Conservation (phyloP, 2,113 vertebrate species). For the Junco hyemalis region DNA sequence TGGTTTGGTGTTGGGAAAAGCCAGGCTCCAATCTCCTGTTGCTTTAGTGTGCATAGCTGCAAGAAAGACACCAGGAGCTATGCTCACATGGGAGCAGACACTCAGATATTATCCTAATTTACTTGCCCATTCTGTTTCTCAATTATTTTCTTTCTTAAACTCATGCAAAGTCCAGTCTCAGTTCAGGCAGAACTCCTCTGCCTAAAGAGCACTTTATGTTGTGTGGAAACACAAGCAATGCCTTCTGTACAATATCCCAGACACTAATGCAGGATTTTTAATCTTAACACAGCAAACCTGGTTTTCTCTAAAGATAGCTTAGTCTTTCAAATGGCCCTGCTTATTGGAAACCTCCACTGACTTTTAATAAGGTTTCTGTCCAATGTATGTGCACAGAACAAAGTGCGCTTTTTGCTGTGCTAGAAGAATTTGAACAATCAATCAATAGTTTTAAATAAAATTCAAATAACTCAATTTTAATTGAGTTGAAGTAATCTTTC, state of each 20-base stretch:
- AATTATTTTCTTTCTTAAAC: background rate
- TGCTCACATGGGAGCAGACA: accelerated
- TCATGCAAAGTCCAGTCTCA: background rate
- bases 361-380: background rate
- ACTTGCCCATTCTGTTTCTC: background rate
- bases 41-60: background rate
- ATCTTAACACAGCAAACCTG: background rate
- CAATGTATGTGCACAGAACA: background rate
- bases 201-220: background rate
- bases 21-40: background rate
- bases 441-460: background rate
- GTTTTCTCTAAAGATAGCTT: background rate
- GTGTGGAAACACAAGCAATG: background rate
- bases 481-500: background rate
- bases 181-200: background rate
- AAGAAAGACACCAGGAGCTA: background rate
- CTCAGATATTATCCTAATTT: background rate
- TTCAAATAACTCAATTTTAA: background rate
- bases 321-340: background rate
- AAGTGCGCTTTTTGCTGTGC: background rate
- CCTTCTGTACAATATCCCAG: background rate
- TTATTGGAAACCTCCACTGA: background rate
- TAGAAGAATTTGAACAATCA: background rate
- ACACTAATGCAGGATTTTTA: background rate
- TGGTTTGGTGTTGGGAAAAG: background rate